Evolutionary conservation across 2,888 invertebrate genomes (phyloP), one percentile per base, ranked within the genome.

Genomic region (Dryobota labecula): DNA sequence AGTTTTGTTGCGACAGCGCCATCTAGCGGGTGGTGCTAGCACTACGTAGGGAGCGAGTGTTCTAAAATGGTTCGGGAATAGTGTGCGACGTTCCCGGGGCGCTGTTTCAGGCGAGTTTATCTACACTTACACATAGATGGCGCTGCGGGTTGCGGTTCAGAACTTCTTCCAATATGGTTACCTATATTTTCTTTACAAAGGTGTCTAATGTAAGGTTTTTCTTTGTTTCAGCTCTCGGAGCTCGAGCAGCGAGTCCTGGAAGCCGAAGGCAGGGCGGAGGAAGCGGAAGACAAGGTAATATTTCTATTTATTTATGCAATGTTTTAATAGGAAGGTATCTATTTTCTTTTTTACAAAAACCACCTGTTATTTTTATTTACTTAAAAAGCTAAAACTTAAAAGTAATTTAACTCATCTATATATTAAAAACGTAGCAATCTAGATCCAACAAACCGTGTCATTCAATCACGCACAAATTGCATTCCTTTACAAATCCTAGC

Each of bases 211-310:
- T 62, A 61, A 65, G 47, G 27, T 74, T 73, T 77, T 79, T 86
- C 83, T 88, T 93, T 94, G 92, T 98, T 97, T 81, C 97, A 99
- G 99, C 97, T 99, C 96, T 98, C 98, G 94, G 99, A 99, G 96
- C 97, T 99, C 96, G 99, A 99, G 95, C 98, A 98, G 92, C 97
- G 98, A 89, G 98, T 98, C 92, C 97, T 98, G 94, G 98, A 99
- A 94, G 99, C 99, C 87, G 99, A 99, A 96, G 97, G 98, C 88
- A 97, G 99, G 88, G 99, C 99, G 66, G 98, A 98, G 92, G 98
- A 98, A 94, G 99, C 99, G 80, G 98, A 99, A 95, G 98, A 98
- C 95, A 99, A 99, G 98, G 99, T 99, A 97, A 94, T n/a, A n/a
- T 27, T 57, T 49, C 38, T 15, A 7, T 20, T n/a, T n/a, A n/a